Base-by-base conservation (phyloP, 2,797 vertebrate species). In the Onychomys leucogaster region DNA sequence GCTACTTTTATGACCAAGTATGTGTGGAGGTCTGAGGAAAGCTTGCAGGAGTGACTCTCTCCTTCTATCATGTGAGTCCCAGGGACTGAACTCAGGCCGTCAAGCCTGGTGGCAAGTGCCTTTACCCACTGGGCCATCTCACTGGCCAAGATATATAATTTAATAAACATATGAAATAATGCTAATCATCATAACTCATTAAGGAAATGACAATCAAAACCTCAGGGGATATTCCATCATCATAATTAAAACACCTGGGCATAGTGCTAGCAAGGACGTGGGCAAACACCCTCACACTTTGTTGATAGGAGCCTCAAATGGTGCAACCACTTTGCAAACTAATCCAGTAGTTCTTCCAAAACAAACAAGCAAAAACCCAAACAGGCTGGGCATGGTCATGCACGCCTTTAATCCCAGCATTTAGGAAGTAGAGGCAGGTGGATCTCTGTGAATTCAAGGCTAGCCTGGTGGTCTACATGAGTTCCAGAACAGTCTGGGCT, bases 121-220 rank as follows among this genome's bases (percentile, higher is more conserved):
- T 73, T 87, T 87, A 73, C 49, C 67, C n/a, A 73, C 49, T 29
- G 25, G 41, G 85, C n/a, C 85, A 87, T 32, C 17, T 75, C 41
- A 17, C 13, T 75, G 52, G 10, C 52, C 93, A 95, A 65, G 75
- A 87, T 37, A 83, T 9, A 71, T 37, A 92, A 67, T 0, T 92
- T 55, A 11, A 83, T 23, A 94, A 92, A 69, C 19, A 61, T 57
- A 94, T 49, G 63, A 52, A 93, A 78, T 88, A 78, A 92, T 96
- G 46, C 12, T 93, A 55, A 55, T n/a, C 46, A 80, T 75, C 37
- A 61, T 32, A 65, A 87, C n/a, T 92, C n/a, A 69, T 49, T 12
- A 91, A 69, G 75, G 29, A 91, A 94, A 93, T 65, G 65, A 27
- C 95, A 81, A 69, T 80, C 52, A 85, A 90, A 96, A 76, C 43